Conservation (phyloP, 1,140 invertebrate species). For the Eumaeus atala region DNA sequence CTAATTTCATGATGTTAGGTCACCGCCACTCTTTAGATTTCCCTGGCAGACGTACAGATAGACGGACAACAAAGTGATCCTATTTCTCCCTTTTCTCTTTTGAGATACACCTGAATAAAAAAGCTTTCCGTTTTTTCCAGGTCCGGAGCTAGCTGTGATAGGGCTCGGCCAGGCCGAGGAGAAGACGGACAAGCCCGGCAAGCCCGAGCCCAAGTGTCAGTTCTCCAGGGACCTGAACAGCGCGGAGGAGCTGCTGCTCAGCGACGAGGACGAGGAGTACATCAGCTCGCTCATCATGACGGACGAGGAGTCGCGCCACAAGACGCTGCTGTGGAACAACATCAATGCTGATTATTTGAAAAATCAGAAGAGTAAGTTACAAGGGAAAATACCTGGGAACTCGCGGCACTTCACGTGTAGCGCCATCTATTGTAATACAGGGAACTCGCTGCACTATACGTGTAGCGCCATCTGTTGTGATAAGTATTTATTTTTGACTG, state of each 20-base stretch:
- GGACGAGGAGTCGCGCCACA: conserved; percentile 84
- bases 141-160: conserved; percentile 56
- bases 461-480: too few relatives aligned
- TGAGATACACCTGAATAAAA: too few relatives aligned
- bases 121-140: conserved; percentile 22
- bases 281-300: conserved; percentile 91
- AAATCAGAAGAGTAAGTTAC: conserved; percentile 83
- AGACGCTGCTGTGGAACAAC: conserved; percentile 88
- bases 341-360: conserved; percentile 89
- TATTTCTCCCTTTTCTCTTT: too few relatives aligned
- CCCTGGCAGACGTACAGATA: too few relatives aligned
- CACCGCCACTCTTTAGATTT: too few relatives aligned
- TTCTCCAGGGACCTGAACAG: conserved; percentile 40
- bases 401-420: too few relatives aligned
- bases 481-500: too few relatives aligned
- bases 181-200: conserved; percentile 46
- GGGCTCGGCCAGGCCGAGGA: conserved; percentile 44
- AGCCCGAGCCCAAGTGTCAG: conserved; percentile 44
- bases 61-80: too few relatives aligned
- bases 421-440: too few relatives aligned
- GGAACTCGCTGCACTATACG: too few relatives aligned
- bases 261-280: conserved; percentile 95
- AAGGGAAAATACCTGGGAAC: too few relatives aligned
- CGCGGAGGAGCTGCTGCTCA: conserved; percentile 83
- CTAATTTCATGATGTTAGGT: too few relatives aligned